Conservation (phyloP, 2,113 vertebrate species). For the Eidolon helvum region DNA sequence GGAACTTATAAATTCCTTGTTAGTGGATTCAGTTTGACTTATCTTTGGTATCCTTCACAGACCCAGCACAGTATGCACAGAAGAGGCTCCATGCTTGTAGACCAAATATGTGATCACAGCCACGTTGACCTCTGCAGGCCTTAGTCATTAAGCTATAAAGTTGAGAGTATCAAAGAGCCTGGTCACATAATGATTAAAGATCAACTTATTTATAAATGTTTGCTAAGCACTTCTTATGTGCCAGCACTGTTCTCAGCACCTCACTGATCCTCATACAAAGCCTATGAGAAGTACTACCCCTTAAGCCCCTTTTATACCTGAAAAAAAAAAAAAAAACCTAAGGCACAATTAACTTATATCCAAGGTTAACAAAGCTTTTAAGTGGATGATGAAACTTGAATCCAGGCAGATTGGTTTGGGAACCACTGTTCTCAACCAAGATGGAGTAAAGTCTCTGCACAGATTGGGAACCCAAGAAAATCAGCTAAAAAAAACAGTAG, state of each 20-base stretch:
- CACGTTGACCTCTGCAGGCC: background rate
- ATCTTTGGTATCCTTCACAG: background rate
- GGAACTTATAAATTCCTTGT: background rate
- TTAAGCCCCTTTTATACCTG: background rate
- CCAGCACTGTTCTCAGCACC: background rate
- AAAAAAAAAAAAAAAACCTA: background rate
- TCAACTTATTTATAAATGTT: background rate
- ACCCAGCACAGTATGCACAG: background rate
- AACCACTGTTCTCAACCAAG: background rate
- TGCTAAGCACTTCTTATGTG: background rate
- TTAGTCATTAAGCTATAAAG: background rate
- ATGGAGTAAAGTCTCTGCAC: background rate
- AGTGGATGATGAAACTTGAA: background rate
- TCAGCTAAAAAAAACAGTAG: background rate
- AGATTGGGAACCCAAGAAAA: background rate
- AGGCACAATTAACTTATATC: background rate
- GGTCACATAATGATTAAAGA: background rate
- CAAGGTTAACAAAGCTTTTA: slow-evolving; percentile 6
- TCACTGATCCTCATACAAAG: background rate
- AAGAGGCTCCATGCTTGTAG: background rate
- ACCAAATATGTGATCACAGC: background rate
- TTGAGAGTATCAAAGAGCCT: background rate
- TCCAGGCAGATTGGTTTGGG: background rate
- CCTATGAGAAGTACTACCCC: background rate
- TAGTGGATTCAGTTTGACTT: background rate